Evolutionary conservation across 2,797 vertebrate species (phyloP).

Genomic region (Apodemus agrarius): DNA sequence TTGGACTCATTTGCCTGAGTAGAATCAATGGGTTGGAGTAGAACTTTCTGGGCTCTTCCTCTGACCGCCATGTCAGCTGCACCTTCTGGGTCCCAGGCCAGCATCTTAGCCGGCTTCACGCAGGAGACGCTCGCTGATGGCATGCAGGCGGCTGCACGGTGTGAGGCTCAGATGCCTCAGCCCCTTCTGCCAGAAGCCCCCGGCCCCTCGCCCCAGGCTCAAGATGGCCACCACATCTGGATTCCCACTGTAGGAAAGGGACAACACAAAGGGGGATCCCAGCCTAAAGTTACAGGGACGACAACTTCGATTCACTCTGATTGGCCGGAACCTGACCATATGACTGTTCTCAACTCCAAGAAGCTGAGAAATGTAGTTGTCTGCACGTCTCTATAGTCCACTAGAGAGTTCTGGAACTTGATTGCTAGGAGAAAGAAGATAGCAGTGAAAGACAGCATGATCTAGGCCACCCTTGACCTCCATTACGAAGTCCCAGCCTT

Average conservation of each 20-base stretch:
- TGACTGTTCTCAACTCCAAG: background rate
- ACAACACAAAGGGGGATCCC: background rate
- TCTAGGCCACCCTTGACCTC: background rate
- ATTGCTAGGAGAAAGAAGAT: background rate
- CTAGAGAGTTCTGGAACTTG: too few relatives aligned
- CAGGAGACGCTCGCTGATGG: too few relatives aligned
- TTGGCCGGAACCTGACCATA: background rate
- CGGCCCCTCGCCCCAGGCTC: background rate
- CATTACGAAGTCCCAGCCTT: background rate
- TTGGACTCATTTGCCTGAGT: background rate
- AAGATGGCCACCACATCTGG: background rate
- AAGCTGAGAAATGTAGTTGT: background rate
- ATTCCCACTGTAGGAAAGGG: background rate
- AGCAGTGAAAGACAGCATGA: background rate
- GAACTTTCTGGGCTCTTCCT: background rate
- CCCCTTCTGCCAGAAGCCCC: background rate
- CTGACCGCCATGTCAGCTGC: background rate
- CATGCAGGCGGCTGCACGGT: background rate
- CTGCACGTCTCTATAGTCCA: too few relatives aligned
- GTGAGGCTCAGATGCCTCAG: background rate
- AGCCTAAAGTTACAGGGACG: background rate
- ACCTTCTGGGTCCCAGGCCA: background rate
- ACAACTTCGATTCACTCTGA: background rate
- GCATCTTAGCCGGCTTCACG: too few relatives aligned
- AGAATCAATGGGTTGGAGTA: too few relatives aligned